Evolutionary conservation across 2,797 vertebrate species (phyloP).

Genomic region (Miichthys miiuy): DNA sequence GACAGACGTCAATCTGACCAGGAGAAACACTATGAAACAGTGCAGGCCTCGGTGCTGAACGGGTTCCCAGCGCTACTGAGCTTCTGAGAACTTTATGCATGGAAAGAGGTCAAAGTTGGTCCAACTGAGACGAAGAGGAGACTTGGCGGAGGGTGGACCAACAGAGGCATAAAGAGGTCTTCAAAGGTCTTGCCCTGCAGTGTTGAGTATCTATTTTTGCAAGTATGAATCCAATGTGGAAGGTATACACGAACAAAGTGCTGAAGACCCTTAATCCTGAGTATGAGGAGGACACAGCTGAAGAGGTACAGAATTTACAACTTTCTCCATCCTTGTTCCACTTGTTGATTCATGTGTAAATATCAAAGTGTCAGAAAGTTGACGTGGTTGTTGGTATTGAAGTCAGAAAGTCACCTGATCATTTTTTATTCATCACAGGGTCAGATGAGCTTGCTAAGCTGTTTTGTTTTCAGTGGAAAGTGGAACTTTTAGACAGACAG

Average conservation of each 20-base stretch:
- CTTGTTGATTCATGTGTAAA: neutral
- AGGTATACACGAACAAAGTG: conserved; percentile 94
- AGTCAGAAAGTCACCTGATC: conserved; percentile 47
- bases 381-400: neutral
- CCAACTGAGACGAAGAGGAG: conserved; percentile 61
- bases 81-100: conserved; percentile 57
- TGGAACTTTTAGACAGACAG: conserved; percentile 42
- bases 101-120: conserved; percentile 49
- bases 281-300: conserved; percentile 85
- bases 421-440: conserved; percentile 62
- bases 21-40: conserved; percentile 63
- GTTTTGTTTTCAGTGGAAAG: conserved; percentile 18
- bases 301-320: conserved; percentile 85
- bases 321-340: conserved; percentile 7
- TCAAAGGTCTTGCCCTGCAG: conserved; percentile 43
- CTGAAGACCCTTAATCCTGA: conserved; percentile 92
- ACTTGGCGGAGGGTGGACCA: conserved; percentile 55
- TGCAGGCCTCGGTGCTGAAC: conserved; percentile 39
- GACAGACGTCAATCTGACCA: conserved; percentile 38
- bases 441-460: conserved; percentile 31
- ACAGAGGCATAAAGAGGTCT: conserved; percentile 52
- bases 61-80: neutral
- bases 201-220: conserved; percentile 35
- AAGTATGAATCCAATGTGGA: conserved; percentile 94
- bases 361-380: neutral